Evolutionary conservation across 1,140 invertebrate species (phyloP), one percentile per base, ranked within the genome.

Genomic region (Euura lappo): DNA sequence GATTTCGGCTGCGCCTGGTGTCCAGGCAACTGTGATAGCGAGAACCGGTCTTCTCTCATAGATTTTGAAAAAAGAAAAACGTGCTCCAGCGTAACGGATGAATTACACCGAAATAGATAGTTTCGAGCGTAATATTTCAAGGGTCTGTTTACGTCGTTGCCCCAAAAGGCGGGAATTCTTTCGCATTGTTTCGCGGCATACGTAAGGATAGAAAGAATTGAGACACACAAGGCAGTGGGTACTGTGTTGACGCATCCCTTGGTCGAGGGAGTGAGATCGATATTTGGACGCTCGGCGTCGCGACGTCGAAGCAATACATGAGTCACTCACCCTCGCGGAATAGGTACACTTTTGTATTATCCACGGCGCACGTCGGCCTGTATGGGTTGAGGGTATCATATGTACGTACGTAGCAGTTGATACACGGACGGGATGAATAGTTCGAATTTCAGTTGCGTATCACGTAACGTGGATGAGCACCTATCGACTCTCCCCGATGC

Each of bases 261-360:
- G 13, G 10, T 46, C 64, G 43, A 67, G 44, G 69, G 73, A 60
- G 74, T 78, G 79, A 75, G 86, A 86, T 86, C 84, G 83, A 86
- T 86, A 86, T 83, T 85, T 78, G 77, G 82, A 83, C 80, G 82
- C 81, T 79, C 80, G 80, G 79, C 81, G 84, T 76, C 81, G 76
- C 79, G 81, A 82, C 81, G 79, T 80, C 81, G 81, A 81, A 83
- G 78, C 81, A 79, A 83, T 83, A 84, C 83, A 83, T 86, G 85
- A 86, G 85, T 86, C 85, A 86, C 84, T 86, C 84, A 84, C 84
- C 85, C 84, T 80, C 78, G 66, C 68, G 64, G 75, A 73, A 77
- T 73, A 76, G 75, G 69, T 28, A 28, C 28, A 28, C 28, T 28
- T 28, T 28, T 28, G 28, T 28, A n/a, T 11, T 60, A 60, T 60